Evolutionary conservation across 2,113 vertebrate genomes (phyloP).

Genomic region (Podarcis muralis): DNA sequence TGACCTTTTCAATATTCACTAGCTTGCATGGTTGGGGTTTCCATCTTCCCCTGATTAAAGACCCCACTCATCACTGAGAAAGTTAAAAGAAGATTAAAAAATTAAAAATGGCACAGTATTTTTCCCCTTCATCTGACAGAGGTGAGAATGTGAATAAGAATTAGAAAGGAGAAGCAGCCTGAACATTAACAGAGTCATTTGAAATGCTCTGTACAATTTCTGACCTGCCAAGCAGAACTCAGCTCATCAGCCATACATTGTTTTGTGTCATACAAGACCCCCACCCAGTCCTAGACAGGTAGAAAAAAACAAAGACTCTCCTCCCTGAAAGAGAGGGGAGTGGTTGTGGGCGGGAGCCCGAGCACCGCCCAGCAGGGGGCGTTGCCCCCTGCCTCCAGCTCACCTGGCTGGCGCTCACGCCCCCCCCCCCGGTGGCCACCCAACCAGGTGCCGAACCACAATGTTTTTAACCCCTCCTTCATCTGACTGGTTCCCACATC

Average conservation of each 20-base stretch:
- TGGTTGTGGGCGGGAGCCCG: no score
- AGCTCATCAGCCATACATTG: neutral
- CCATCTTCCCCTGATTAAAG: conserved; percentile 61
- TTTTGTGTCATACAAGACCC: neutral
- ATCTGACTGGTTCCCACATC: neutral
- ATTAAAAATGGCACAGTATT: conserved; percentile 65
- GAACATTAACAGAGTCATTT: neutral
- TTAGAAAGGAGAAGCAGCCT: conserved; percentile 11
- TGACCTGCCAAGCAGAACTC: neutral
- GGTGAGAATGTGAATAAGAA: conserved; percentile 36
- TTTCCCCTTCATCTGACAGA: conserved; percentile 48
- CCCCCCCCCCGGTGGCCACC: no score
- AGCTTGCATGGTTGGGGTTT: conserved; percentile 60
- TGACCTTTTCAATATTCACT: conserved; percentile 73
- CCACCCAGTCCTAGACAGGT: neutral
- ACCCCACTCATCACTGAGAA: conserved; percentile 55
- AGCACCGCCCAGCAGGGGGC: no score
- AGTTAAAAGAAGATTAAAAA: conserved; percentile 69
- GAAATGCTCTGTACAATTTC: neutral
- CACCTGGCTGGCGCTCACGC: no score
- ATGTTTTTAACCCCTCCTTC: neutral
- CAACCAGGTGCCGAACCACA: no score
- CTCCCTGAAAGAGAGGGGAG: no score
- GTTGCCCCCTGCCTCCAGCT: no score
- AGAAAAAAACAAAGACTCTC: neutral